A percentile compares a stretch with the other conserved stretches of the same genome.
Evolutionary conservation across 2,113 vertebrate species (phyloP).

Genomic region (Pycnonotus jocosus): DNA sequence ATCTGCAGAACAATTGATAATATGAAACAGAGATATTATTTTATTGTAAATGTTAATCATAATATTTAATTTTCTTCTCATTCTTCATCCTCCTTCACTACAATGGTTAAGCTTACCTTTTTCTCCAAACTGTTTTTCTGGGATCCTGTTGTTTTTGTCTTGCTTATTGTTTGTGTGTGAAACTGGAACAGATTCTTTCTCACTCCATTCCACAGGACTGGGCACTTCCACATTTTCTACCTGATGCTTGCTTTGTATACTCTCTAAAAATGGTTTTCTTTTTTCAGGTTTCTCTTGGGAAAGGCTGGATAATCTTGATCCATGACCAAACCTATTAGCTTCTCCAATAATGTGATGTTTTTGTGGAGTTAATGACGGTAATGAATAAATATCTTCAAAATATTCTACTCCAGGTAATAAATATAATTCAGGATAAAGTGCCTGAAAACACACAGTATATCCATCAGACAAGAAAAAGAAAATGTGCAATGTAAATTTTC

Average conservation of each 20-base stretch:
- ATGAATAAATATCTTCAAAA: constrained; percentile 71
- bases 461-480: neutral
- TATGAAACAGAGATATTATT: neutral
- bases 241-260: constrained; percentile 51
- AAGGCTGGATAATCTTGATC: constrained; percentile 44
- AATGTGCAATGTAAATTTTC: neutral
- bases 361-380: constrained; percentile 65
- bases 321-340: constrained; percentile 7
- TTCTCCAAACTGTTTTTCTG: constrained; percentile 14
- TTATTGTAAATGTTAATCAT: neutral
- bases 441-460: constrained; percentile 68
- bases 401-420: constrained; percentile 75
- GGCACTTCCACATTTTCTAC: constrained; percentile 34
- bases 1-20: neutral
- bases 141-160: constrained; percentile 2
- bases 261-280: constrained; percentile 67
- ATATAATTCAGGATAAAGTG: constrained; percentile 87
- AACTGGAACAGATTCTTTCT: constrained; percentile 22
- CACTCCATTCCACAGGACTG: constrained; percentile 45
- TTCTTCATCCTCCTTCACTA: neutral
- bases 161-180: neutral
- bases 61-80: neutral
- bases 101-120: constrained; percentile 16
- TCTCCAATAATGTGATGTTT: constrained; percentile 54
- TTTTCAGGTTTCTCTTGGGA: constrained; percentile 63